Percentiles rank a stretch among this genome's conserved stretches.
Evolutionary conservation across 2,797 vertebrate genomes (phyloP).

Genomic region (Eurystomus glaucurus): DNA sequence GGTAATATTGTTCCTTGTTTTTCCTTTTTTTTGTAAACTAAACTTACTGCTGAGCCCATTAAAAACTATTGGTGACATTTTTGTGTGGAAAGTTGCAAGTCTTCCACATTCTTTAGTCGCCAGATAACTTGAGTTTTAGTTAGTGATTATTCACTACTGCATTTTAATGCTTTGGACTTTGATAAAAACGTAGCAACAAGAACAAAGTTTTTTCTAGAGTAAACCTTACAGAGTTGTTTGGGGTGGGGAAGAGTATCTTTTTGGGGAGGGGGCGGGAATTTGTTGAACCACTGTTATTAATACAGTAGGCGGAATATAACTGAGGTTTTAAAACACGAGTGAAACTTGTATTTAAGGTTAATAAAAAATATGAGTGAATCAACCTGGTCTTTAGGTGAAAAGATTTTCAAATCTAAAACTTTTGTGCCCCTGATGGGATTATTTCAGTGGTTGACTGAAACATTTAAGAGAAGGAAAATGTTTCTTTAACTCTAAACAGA

Average conservation of each 20-base stretch:
- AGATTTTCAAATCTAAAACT: constrained; percentile 32
- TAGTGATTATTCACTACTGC: neutral
- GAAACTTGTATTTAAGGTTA: neutral
- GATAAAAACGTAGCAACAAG: neutral
- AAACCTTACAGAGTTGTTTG: neutral
- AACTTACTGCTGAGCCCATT: neutral
- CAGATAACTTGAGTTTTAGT: neutral
- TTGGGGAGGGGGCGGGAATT: neutral
- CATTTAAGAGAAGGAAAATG: constrained; percentile 46
- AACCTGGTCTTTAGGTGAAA: neutral
- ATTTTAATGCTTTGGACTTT: neutral
- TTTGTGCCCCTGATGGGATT: constrained; percentile 46
- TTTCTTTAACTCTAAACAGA: constrained; percentile 65
- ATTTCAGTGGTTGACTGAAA: constrained; percentile 39
- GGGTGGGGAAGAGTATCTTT: neutral
- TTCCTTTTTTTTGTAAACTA: rapidly evolving
- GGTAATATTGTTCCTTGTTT: neutral
- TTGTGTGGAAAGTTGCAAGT: neutral
- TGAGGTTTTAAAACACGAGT: constrained; percentile 12
- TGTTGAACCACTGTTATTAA: neutral
- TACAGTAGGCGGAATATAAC: neutral
- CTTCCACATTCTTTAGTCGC: neutral
- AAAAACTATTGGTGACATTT: neutral
- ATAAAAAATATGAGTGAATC: neutral
- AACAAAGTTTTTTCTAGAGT: neutral